These are phyloP conservation scores for Phrixothrix hirtus DNA, from an alignment of 2,888 invertebrate genomes.

Conservation along the genomic window DNA sequence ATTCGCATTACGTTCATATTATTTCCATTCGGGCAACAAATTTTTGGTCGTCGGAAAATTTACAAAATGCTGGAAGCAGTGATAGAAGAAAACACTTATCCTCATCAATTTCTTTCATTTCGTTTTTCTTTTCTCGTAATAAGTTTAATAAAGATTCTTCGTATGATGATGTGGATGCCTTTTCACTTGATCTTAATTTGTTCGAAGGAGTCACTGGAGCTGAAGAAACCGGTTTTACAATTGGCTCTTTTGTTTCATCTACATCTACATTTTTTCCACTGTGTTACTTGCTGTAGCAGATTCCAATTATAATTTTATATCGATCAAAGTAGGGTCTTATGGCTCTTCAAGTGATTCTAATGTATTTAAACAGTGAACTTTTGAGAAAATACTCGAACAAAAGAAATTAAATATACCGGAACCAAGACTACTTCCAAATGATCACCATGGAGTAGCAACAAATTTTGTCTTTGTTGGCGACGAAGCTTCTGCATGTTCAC, in stretches of 20 bases:
- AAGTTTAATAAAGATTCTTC: no score
- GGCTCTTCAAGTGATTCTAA: no score
- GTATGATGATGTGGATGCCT: constrained; percentile 5
- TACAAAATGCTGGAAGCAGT: constrained; percentile 4
- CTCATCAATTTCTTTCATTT: no score
- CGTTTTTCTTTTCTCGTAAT: constrained; percentile 8
- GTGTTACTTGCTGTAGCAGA: constrained; percentile 8
- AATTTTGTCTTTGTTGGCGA: no score
- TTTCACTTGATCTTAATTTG: constrained; percentile 3
- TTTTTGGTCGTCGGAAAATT: constrained; percentile 4
- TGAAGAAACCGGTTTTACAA: not conserved
- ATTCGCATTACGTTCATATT: constrained; percentile 2
- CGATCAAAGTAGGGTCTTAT: no score
- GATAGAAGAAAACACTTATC: no score
- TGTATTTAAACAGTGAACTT: no score
- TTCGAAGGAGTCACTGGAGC: not conserved
- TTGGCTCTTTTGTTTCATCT: constrained; percentile 1
- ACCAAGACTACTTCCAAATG: no score
- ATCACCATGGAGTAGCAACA: no score
- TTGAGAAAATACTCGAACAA: no score
- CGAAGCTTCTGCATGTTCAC: no score
- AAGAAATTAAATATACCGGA: no score
- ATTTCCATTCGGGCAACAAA: constrained; percentile 9
- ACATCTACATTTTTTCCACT: constrained; percentile 5
- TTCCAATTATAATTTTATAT: constrained; percentile 3